Evolutionary conservation across 1,140 invertebrate species (phyloP).

Genomic region (Tetranychus cinnabarinus): DNA sequence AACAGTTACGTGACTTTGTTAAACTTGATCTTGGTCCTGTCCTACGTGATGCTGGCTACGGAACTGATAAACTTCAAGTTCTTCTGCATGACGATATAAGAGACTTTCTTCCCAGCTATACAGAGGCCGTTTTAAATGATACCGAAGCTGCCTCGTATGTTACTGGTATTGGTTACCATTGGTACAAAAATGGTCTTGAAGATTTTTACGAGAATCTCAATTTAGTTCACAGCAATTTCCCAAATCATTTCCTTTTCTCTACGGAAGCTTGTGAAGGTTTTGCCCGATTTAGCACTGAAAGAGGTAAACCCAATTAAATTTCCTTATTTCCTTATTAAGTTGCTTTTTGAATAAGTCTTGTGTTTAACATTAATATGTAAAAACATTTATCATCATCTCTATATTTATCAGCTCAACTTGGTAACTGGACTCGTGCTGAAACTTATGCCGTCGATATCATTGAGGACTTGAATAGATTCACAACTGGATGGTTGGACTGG

Average conservation of each 20-base stretch:
- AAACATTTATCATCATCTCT: too few relatives aligned
- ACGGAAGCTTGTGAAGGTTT: slow-evolving; percentile 23
- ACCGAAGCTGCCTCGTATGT: slow-evolving; percentile 1
- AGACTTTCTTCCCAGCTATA: neutral
- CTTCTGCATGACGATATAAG: slow-evolving; percentile 1
- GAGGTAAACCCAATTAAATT: too few relatives aligned
- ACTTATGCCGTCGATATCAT: slow-evolving; percentile 8
- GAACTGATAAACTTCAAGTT: slow-evolving; percentile 8
- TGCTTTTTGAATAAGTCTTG: too few relatives aligned
- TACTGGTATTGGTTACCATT: slow-evolving; percentile 33
- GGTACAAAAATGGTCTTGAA: slow-evolving; percentile 25
- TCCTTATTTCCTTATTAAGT: too few relatives aligned
- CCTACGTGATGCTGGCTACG: slow-evolving; percentile 19
- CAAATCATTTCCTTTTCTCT: slow-evolving; percentile 41
- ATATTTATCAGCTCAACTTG: neutral
- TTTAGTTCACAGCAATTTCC: slow-evolving; percentile 24
- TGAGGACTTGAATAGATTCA: slow-evolving; percentile 19
- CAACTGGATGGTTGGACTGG: slow-evolving; percentile 28
- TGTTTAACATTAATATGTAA: too few relatives aligned
- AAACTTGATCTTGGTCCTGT: neutral
- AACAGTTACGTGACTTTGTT: neutral
- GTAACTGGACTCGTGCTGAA: slow-evolving; percentile 4
- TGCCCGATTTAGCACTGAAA: too few relatives aligned
- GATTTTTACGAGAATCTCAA: slow-evolving; percentile 11
- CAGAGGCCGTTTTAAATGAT: slow-evolving; percentile 4